phyloP scores from a whole-genome alignment of 2,797 vertebrate genomes.

The Apogon talboti region DNA sequence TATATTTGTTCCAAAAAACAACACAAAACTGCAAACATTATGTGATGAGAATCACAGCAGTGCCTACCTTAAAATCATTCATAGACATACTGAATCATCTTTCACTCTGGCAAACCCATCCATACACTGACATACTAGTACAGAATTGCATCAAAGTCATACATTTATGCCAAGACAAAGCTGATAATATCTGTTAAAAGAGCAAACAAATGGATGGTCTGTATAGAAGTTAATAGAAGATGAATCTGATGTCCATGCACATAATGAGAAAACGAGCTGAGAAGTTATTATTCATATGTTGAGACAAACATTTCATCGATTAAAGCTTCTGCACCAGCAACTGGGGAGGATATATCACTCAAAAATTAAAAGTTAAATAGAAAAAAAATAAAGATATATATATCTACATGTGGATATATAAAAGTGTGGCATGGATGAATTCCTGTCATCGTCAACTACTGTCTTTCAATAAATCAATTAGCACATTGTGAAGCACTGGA shows the following conservation, averaged over 20 bases:
- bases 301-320: conserved; percentile 46
- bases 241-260: conserved; percentile 77
- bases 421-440: too few relatives aligned
- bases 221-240: conserved; percentile 74
- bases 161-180: conserved; percentile 31
- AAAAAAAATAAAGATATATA: neutral
- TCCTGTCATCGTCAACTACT: too few relatives aligned
- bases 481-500: too few relatives aligned
- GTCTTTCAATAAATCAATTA: too few relatives aligned
- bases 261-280: conserved; percentile 64
- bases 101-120: conserved; percentile 33
- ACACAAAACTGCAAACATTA: conserved; percentile 9
- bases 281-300: conserved; percentile 57
- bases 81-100: conserved; percentile 12
- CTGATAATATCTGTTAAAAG: conserved; percentile 53
- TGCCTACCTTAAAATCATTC: neutral
- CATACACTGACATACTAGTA: conserved; percentile 26
- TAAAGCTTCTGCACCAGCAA: conserved; percentile 28
- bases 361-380: conserved; percentile 7
- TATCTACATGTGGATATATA: neutral
- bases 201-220: conserved; percentile 61
- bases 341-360: conserved; percentile 32
- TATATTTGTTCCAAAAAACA: conserved; percentile 13
- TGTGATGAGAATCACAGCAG: conserved; percentile 1
- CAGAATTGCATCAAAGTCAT: conserved; percentile 30